Evolutionary conservation across 2,797 vertebrate genomes (phyloP).

Genomic region (Macroramphosus scolopax): DNA sequence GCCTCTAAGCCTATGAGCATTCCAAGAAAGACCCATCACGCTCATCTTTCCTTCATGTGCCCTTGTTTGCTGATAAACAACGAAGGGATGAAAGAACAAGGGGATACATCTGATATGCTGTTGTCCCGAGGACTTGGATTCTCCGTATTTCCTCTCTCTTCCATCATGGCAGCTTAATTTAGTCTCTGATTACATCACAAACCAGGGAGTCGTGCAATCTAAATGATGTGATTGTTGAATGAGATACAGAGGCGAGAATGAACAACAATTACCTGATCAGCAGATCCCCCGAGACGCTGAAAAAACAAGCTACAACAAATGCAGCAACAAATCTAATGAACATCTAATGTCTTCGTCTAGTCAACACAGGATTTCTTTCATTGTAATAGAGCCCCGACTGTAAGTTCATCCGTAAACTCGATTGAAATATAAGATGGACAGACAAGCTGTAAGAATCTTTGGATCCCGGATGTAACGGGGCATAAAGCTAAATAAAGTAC

Average conservation of each 20-base stretch:
- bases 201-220: conserved; percentile 24
- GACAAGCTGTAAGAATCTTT: conserved; percentile 11
- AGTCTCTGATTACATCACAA: conserved; percentile 38
- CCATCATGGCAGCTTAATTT: conserved; percentile 46
- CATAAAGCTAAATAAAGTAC: conserved; percentile 15
- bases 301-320: conserved; percentile 24
- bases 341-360: conserved; percentile 5
- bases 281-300: conserved; percentile 23
- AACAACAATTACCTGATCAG: conserved; percentile 58
- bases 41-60: conserved; percentile 46
- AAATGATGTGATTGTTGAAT: conserved; percentile 48
- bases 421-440: no score
- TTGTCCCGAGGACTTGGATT: conserved; percentile 37
- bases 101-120: conserved; percentile 53
- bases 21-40: conserved; percentile 52
- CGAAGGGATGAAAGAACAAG: conserved; percentile 40
- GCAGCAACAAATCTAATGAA: conserved; percentile 34
- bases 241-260: conserved; percentile 51
- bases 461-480: conserved; percentile 32
- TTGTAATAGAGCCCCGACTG: conserved; percentile 16
- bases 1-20: conserved; percentile 35
- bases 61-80: conserved; percentile 59
- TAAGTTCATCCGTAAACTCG: no score
- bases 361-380: conserved; percentile 19
- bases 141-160: conserved; percentile 20